Evolutionary conservation across 2,113 vertebrate genomes (phyloP).

Genomic region (Periophthalmodon schlosseri): DNA sequence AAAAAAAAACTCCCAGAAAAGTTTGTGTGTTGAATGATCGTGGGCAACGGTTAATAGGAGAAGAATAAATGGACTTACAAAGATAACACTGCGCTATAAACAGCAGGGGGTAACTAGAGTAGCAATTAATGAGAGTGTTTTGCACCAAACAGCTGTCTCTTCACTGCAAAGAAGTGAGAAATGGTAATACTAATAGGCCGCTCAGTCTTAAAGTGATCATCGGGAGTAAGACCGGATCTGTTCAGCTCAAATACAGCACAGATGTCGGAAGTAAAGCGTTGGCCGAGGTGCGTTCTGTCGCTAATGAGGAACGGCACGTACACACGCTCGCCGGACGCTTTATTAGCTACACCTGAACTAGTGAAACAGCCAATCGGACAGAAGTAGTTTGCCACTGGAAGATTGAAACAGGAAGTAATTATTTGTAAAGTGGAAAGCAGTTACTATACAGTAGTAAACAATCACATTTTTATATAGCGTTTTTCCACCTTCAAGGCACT

Average conservation of each 20-base stretch:
- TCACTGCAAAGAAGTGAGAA: not conserved
- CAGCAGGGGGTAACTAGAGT: constrained; percentile 14
- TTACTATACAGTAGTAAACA: too few relatives aligned
- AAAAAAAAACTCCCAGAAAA: constrained; percentile 8
- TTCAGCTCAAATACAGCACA: constrained; percentile 3
- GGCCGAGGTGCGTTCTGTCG: not conserved
- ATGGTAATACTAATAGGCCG: not conserved
- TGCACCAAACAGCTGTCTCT: constrained; percentile 24
- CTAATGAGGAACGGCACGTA: not conserved
- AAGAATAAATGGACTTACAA: constrained; percentile 10
- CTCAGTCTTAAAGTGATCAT: constrained; percentile 11
- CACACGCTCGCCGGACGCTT: not conserved
- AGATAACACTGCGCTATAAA: constrained; percentile 23
- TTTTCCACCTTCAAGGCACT: too few relatives aligned
- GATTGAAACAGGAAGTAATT: not conserved
- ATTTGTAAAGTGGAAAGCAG: too few relatives aligned
- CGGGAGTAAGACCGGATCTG: not conserved
- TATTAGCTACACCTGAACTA: not conserved
- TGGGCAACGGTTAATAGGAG: not conserved
- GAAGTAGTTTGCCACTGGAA: not conserved
- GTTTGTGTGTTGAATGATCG: constrained; percentile 16
- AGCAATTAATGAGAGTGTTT: constrained; percentile 5
- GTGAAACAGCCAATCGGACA: not conserved
- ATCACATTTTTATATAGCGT: too few relatives aligned
- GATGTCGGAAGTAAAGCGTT: not conserved